These are phyloP conservation scores for Buphagus erythrorhynchus DNA, from an alignment of 2,797 vertebrate species.

Conservation along the genomic window DNA sequence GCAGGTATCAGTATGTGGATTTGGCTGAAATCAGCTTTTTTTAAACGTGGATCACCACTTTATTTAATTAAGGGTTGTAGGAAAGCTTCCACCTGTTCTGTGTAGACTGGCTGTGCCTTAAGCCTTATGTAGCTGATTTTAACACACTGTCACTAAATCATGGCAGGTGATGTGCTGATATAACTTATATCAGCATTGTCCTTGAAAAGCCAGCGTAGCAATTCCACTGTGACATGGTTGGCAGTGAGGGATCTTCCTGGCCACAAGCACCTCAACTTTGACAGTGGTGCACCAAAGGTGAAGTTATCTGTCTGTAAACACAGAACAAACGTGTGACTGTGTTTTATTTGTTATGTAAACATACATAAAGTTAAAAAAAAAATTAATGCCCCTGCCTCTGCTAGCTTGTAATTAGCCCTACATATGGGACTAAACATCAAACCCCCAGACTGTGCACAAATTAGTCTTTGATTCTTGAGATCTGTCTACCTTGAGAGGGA, in stretches of 20 bases:
- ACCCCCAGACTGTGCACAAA: neutral
- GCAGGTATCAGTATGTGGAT: neutral
- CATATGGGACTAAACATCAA: neutral
- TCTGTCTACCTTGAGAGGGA: neutral
- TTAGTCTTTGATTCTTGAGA: neutral
- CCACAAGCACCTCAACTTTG: neutral
- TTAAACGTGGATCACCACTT: neutral
- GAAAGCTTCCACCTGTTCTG: neutral
- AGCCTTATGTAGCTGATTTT: neutral
- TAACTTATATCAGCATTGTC: neutral
- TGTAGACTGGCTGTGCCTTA: neutral
- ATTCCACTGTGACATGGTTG: neutral
- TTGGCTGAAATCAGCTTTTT: constrained; percentile 10
- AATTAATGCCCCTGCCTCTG: neutral
- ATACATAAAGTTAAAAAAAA: neutral
- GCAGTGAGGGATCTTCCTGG: neutral
- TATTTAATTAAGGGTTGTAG: neutral
- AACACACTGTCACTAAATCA: neutral
- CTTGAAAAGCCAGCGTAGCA: neutral
- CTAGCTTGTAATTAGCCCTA: neutral
- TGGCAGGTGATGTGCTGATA: neutral
- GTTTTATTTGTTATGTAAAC: neutral
- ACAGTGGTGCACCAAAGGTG: neutral
- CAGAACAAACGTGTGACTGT: neutral
- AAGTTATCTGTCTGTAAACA: neutral